These are phyloP conservation scores for Labeo calbasu DNA, from an alignment of 2,797 vertebrate species.

Conservation along the genomic window DNA sequence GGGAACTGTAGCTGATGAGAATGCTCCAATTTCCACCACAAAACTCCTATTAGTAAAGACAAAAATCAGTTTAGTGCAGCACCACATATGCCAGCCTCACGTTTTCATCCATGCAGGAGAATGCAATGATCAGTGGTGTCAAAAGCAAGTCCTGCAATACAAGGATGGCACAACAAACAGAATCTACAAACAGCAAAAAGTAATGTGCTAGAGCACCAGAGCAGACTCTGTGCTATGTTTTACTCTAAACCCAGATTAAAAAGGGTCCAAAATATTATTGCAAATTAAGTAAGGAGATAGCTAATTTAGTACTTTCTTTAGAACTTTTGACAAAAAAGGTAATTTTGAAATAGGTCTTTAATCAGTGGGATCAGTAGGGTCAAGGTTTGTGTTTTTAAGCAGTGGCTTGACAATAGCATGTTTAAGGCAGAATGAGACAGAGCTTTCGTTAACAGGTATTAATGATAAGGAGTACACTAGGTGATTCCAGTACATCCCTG, in stretches of 20 bases:
- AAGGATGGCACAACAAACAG: neutral
- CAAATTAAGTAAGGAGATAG: neutral
- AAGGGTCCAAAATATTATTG: neutral
- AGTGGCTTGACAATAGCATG: neutral
- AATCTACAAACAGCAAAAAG: neutral
- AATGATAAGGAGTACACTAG: neutral
- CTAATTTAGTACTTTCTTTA: neutral
- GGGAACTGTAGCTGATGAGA: neutral
- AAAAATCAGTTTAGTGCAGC: neutral
- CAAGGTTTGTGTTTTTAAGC: neutral
- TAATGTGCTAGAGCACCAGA: neutral
- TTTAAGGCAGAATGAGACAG: neutral
- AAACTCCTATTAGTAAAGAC: neutral
- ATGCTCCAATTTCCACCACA: neutral
- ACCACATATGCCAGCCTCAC: neutral
- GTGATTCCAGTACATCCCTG: neutral
- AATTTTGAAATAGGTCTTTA: neutral
- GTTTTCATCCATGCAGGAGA: neutral
- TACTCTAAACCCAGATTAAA: neutral
- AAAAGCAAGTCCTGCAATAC: neutral
- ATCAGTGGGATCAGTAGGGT: neutral
- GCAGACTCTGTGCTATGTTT: neutral
- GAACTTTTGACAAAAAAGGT: neutral
- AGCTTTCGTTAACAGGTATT: neutral
- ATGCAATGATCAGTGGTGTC: neutral